phyloP scores from a whole-genome alignment of 2,797 vertebrate species.

The Allobates femoralis region DNA sequence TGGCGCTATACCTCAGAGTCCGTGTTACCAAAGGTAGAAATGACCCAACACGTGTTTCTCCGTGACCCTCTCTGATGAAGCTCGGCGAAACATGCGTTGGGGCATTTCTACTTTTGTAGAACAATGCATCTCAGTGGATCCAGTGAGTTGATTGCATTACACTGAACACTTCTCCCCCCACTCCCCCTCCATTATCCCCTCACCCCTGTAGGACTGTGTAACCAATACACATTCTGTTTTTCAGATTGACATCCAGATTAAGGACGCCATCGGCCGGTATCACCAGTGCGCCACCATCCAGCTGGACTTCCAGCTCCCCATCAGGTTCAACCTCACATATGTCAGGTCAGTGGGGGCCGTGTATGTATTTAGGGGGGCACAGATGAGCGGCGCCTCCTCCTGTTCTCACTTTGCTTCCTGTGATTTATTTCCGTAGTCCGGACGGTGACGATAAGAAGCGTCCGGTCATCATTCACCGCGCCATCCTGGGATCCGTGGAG shows the following conservation, averaged over 20 bases:
- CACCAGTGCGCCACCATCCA: constrained; percentile 98
- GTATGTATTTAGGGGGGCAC: too few relatives aligned
- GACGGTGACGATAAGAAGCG: constrained; percentile 94
- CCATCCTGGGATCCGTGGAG: constrained; percentile 96
- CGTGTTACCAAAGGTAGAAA: too few relatives aligned
- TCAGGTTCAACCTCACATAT: constrained; percentile 93
- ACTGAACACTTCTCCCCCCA: background rate
- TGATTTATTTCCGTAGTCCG: constrained; percentile 74
- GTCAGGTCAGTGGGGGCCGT: constrained; percentile 81
- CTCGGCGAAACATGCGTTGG: too few relatives aligned
- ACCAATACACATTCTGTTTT: constrained; percentile 21
- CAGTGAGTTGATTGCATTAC: too few relatives aligned
- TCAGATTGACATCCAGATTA: constrained; percentile 98
- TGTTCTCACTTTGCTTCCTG: background rate
- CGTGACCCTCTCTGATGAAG: too few relatives aligned
- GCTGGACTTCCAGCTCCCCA: constrained; percentile 95
- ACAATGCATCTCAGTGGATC: too few relatives aligned
- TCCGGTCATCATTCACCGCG: constrained; percentile 95
- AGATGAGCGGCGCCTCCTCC: background rate
- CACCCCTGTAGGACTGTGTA: background rate
- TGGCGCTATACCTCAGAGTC: too few relatives aligned
- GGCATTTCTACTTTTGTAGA: too few relatives aligned
- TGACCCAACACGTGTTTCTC: too few relatives aligned
- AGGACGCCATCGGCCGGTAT: constrained; percentile 96
- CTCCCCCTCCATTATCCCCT: background rate